phyloP scores from a whole-genome alignment of 2,113 vertebrate genomes.

The Regulus satrapa region DNA sequence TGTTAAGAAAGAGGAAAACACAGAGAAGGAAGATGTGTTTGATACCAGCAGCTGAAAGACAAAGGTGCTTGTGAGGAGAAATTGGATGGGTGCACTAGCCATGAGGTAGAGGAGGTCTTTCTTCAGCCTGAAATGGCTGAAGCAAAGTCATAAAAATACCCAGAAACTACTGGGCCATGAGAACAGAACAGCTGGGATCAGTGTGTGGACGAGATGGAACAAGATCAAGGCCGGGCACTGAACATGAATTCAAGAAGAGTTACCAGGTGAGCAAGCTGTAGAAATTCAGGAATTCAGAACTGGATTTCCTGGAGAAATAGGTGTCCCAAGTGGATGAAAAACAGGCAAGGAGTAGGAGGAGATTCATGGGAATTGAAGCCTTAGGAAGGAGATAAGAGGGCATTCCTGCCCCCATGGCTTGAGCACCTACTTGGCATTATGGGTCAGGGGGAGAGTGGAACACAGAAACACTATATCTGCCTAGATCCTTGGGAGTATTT shows the following conservation, averaged over 20 bases:
- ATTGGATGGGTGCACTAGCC: not conserved
- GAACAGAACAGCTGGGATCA: not conserved
- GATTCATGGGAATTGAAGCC: not conserved
- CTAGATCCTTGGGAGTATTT: not conserved
- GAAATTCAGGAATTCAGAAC: not conserved
- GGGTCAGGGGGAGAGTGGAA: rapidly evolving
- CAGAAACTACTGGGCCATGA: not conserved
- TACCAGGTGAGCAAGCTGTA: not conserved
- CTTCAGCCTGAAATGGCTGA: not conserved
- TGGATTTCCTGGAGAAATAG: not conserved
- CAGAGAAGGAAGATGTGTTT: not conserved
- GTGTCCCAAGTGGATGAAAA: not conserved
- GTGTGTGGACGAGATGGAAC: not conserved
- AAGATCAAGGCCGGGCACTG: not conserved
- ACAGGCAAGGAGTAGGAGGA: not conserved
- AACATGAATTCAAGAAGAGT: not conserved
- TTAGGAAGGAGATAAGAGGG: not conserved
- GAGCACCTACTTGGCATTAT: rapidly evolving
- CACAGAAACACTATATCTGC: not conserved
- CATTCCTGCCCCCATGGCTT: not conserved
- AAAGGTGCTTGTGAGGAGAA: not conserved
- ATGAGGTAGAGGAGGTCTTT: not conserved
- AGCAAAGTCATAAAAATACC: not conserved
- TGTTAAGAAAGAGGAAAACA: not conserved
- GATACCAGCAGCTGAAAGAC: not conserved